Evolutionary conservation across 1,140 invertebrate species (phyloP).

Genomic region (Pinna nobilis): DNA sequence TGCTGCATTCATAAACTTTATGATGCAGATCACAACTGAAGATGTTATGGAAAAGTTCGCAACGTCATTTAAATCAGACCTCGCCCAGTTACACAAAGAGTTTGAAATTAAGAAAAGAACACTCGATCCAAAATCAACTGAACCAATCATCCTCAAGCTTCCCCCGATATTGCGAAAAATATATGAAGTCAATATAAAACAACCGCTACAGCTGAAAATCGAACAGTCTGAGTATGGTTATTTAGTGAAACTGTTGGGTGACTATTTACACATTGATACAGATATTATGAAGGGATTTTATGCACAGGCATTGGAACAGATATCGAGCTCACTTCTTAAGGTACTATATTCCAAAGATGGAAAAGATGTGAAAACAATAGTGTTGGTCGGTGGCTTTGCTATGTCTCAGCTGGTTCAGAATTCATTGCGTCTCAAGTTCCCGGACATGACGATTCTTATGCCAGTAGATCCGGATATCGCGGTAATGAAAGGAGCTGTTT

Average conservation of each 20-base stretch:
- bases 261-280: slow-evolving; percentile 36
- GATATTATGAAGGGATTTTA: slow-evolving; percentile 39
- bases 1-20: slow-evolving; percentile 32
- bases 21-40: slow-evolving; percentile 33
- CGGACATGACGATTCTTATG: slow-evolving; percentile 42
- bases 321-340: slow-evolving; percentile 29
- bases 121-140: slow-evolving; percentile 23
- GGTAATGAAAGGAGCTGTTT: slow-evolving; percentile 42
- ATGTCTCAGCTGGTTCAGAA: slow-evolving; percentile 29
- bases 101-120: slow-evolving; percentile 45
- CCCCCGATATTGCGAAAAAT: slow-evolving; percentile 32
- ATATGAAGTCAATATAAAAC: slow-evolving; percentile 39
- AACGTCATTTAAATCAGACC: slow-evolving; percentile 31
- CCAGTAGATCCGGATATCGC: slow-evolving; percentile 40
- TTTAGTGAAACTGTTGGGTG: slow-evolving; percentile 41
- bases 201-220: slow-evolving; percentile 34
- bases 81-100: slow-evolving; percentile 38
- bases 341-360: slow-evolving; percentile 22
- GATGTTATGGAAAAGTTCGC: slow-evolving; percentile 43
- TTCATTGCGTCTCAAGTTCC: slow-evolving; percentile 38
- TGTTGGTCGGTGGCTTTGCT: slow-evolving; percentile 44
- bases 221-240: slow-evolving; percentile 40
- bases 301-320: slow-evolving; percentile 27
- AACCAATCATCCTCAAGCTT: slow-evolving; percentile 24
- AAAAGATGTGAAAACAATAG: slow-evolving; percentile 31